Conservation (phyloP, 2,113 vertebrate genomes). For the Atrichornis clamosus region DNA sequence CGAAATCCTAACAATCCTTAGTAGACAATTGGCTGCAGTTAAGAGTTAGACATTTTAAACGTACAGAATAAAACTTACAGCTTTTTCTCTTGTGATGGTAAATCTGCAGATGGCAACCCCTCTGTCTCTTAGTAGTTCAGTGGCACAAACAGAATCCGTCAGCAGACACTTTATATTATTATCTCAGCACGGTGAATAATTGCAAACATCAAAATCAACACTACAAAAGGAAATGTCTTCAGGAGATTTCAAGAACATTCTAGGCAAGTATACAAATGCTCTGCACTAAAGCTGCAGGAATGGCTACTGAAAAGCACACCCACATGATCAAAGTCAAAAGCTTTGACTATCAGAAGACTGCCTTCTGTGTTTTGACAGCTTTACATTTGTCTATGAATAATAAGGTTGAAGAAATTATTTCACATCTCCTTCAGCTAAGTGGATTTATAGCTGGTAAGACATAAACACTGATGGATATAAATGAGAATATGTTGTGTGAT, state of each 20-base stretch:
- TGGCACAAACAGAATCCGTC: constrained; percentile 18
- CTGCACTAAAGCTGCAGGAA: constrained; percentile 14
- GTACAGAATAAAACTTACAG: neutral
- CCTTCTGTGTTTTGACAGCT: constrained; percentile 58
- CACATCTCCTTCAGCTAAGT: constrained; percentile 61
- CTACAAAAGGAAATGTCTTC: constrained; percentile 2
- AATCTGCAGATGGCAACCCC: constrained; percentile 24
- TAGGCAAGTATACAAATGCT: constrained; percentile 15
- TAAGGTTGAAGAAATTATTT: constrained; percentile 40
- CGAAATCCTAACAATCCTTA: neutral
- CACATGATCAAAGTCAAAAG: constrained; percentile 40
- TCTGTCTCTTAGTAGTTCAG: constrained; percentile 8
- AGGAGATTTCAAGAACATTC: constrained; percentile 32
- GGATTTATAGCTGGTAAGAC: neutral
- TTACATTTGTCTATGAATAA: constrained; percentile 1
- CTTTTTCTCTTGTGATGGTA: neutral
- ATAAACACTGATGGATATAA: neutral
- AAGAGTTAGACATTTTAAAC: neutral
- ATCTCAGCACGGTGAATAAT: constrained; percentile 38
- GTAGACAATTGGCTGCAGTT: neutral
- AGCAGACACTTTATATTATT: constrained; percentile 29
- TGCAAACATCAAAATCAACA: neutral
- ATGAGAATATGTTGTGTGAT: neutral
- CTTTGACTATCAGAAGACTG: constrained; percentile 53
- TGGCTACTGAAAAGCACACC: constrained; percentile 26